A percentile compares a stretch with the other conserved stretches of the same genome.
Evolutionary conservation across 1,140 invertebrate genomes (phyloP).

Genomic region (Aphidius gifuensis): DNA sequence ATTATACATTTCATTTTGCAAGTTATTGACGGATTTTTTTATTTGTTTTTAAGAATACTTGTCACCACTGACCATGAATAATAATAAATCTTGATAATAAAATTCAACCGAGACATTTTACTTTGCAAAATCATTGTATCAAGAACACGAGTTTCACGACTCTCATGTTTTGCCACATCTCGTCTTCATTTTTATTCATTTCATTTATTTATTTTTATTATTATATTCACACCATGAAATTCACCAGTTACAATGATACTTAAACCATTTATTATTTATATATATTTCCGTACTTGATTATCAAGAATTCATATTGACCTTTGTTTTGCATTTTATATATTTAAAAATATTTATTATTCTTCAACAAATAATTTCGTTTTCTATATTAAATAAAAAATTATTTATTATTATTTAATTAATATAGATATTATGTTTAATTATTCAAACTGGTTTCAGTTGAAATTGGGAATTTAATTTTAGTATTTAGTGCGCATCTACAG

Average conservation of each 20-base stretch:
- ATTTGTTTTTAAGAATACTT: slow-evolving; percentile 15
- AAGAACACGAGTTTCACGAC: slow-evolving; percentile 40
- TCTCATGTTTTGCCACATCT: slow-evolving; percentile 35
- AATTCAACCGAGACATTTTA: background rate
- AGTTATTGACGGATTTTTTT: no score
- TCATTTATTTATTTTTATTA: slow-evolving; percentile 20
- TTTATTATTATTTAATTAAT: background rate
- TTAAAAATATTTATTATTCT: background rate
- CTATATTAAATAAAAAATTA: no score
- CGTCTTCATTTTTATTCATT: slow-evolving; percentile 8
- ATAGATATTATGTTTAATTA: background rate
- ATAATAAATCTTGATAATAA: slow-evolving; percentile 43
- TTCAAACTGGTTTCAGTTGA: no score
- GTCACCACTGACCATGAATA: slow-evolving; percentile 40
- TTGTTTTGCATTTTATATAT: background rate
- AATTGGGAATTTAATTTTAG: no score
- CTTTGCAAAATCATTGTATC: slow-evolving; percentile 26
- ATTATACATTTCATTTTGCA: no score
- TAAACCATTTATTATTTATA: slow-evolving; percentile 21
- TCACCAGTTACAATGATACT: slow-evolving; percentile 2
- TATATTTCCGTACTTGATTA: slow-evolving; percentile 17
- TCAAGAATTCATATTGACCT: slow-evolving; percentile 2
- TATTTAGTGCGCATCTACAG: no score
- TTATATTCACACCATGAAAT: slow-evolving; percentile 13
- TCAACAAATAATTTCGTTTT: no score